phyloP scores from a whole-genome alignment of 2,113 vertebrate genomes.

The Chloropsis hardwickii region DNA sequence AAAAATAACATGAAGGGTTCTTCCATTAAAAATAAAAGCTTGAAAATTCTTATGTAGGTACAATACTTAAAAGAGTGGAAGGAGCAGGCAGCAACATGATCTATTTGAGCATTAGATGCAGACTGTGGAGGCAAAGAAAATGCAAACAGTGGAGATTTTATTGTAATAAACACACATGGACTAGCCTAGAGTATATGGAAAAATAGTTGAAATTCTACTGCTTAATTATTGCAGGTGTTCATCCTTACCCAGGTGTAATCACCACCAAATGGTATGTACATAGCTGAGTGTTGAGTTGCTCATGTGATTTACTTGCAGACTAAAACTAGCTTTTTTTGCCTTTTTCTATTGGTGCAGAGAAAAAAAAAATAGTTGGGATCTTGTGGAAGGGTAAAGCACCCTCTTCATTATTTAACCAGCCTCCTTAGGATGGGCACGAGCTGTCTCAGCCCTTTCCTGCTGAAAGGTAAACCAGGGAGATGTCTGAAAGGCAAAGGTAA shows the following conservation, averaged over 20 bases:
- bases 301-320: neutral
- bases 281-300: neutral
- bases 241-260: neutral
- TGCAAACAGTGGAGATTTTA: neutral
- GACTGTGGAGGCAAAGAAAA: neutral
- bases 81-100: neutral
- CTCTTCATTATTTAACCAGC: neutral
- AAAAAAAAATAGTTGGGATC: neutral
- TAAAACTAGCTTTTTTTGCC: neutral
- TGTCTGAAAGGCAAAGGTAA: neutral
- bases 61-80: neutral
- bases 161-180: neutral
- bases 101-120: neutral
- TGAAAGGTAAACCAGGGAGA: neutral
- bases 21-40: neutral
- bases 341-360: neutral
- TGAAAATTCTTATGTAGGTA: neutral
- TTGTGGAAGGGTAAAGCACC: neutral
- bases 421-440: neutral
- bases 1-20: neutral
- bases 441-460: neutral
- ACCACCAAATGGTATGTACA: neutral
- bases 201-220: neutral
- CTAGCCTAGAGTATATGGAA: neutral
- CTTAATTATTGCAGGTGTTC: neutral